Base-by-base conservation (phyloP, 1,140 invertebrate species). In the Vanessa atalanta region DNA sequence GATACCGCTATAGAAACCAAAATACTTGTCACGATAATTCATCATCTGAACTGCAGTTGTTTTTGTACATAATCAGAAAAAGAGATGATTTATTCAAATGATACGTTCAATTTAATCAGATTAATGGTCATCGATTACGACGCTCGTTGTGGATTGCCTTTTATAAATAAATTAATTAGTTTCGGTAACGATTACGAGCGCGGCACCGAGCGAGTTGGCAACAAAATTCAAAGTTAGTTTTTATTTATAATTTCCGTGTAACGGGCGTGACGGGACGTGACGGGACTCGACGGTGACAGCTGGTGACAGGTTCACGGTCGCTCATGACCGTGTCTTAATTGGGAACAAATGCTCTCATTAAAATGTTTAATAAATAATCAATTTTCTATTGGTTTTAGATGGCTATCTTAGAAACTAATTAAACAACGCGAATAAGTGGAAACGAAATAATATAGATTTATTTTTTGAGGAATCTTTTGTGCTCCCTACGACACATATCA, bases 241-340 rank as follows among this genome's bases (percentile, higher is more conserved):
- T 64, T 69, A 73, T 66, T 61, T 71, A 71, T 66, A 61, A 65
- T 71, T 63, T 60, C 23, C 55, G 55, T 71, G 73, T 67, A 51
- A 13, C 14, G 16, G 55, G 65, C 15, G 68, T 51, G 67, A 47
- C 68, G n/a, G 13, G 61, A 53, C 47, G 31, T 13, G 68, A 47
- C 37, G 37, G 37, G 37, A 43, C 65, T 31, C 57, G 65, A 68
- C 68, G 69, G 65, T 70, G 75, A 55, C 61, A 67, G 71, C 61
- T 26, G 69, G 53, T 70, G 77, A 70, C 77, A 69, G 67, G 76
- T 71, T 78, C 76, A 78, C 37, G 76, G 76, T 20, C 72, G 66
- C 48, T 13, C 16, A 6, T 51, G 72, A 53, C n/a, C 51, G 37
- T 64, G 23, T 23, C 55, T 60, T 60, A 60, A 57, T 55, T 31